Conservation (phyloP, 1,140 invertebrate species). For the fruit fly (Drosophila melanogaster) region Release_6_plus_ISO1_MT NT_033777.3:18947001-18947500, state of each 20-base stretch:
- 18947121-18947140: slow-evolving; percentile 45
- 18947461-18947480: slow-evolving; percentile 55
- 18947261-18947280: slow-evolving; percentile 14
- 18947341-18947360: slow-evolving; percentile 74
- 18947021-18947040: slow-evolving; percentile 48
- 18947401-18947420: slow-evolving; percentile 58
- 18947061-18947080: slow-evolving; percentile 76
- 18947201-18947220: slow-evolving; percentile 2
- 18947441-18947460: slow-evolving; percentile 69
- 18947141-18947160: slow-evolving; percentile 19
- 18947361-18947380: slow-evolving; percentile 69
- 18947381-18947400: slow-evolving; percentile 49
- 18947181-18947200: slow-evolving; percentile 15
- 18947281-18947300: slow-evolving; percentile 81
- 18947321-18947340: slow-evolving; percentile 83
- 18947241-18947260: slow-evolving; percentile 49
- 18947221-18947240: slow-evolving; percentile 20
- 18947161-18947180: slow-evolving; percentile 58
- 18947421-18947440: slow-evolving; percentile 68
- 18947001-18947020: slow-evolving; percentile 23
- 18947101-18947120: slow-evolving; percentile 20
- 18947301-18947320: slow-evolving; percentile 84
- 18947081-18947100: slow-evolving; percentile 40
- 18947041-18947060: slow-evolving; percentile 37
- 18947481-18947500: slow-evolving; percentile 20